Base-by-base conservation (phyloP, 2,888 invertebrate species). In the Lasioglossum malachurum region DNA sequence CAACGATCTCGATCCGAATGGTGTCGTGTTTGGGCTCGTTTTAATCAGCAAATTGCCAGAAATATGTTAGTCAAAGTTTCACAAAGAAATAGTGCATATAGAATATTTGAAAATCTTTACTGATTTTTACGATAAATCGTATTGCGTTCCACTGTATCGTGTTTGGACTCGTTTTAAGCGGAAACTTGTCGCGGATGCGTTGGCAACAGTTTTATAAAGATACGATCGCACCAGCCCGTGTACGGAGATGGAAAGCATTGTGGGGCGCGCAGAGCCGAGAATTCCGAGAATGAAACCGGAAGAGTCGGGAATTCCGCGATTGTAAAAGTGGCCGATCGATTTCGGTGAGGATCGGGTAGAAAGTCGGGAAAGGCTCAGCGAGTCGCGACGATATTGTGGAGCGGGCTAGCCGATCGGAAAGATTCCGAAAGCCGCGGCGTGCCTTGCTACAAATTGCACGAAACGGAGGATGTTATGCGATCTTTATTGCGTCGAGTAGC, bases 401-500 rank as follows among this genome's bases (percentile, higher is more conserved):
- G n/a, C 27, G 46, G 44, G 16, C 27, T 38, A 73, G 60, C 49
- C 41, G 77, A 46, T 64, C 41, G 46, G 44, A n/a, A n/a, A 49
- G 49, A 81, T 85, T 46, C 79, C 69, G 67, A 80, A 72, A 84
- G 64, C 19, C 44, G 14, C 67, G 67, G 67, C 35, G 35, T 69
- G 35, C 67, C 67, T 69, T 75, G 80, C 77, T 84, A 77, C 67
- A 82, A 86, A 83, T 89, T 79, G 82, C 84, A 35, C 83, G 79
- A 76, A 79, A 64, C 74, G 77, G 80, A 27, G 77, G 75, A 73
- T 67, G 86, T 88, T 89, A 81, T 73, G 82, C 87, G 87, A 76
- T 87, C 84, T 75, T 81, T 78, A 86, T 87, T 88, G 85, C 82
- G 74, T 81, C 84, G 80, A 10, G 73, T 41, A 75, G 89, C 41